phyloP scores from a whole-genome alignment of 2,888 invertebrate genomes.

The Euzophera pinguis region DNA sequence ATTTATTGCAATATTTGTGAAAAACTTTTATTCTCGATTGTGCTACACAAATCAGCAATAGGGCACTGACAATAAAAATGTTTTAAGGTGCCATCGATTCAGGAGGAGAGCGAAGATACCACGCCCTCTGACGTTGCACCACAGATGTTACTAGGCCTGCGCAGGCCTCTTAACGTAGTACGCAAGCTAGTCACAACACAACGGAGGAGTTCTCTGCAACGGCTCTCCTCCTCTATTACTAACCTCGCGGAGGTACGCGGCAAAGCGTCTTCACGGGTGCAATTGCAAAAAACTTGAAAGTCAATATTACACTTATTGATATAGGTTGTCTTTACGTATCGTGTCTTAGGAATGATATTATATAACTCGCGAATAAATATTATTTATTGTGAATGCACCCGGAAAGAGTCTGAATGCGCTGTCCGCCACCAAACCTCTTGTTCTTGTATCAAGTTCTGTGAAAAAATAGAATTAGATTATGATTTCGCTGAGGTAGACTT shows the following conservation, averaged over 20 bases:
- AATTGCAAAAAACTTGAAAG: background rate
- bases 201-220: conserved; percentile 70
- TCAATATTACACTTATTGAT: background rate
- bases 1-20: background rate
- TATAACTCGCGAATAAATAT: background rate
- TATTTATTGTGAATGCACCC: conserved; percentile 59
- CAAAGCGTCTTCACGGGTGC: conserved; percentile 31
- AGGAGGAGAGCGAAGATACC: conserved; percentile 60
- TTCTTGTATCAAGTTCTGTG: conserved; percentile 39
- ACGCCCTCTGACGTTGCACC: conserved; percentile 50
- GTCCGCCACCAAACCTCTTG: conserved; percentile 55
- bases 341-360: background rate
- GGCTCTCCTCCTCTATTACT: conserved; percentile 72
- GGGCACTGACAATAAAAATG: conserved; percentile 38
- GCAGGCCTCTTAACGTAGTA: conserved; percentile 70
- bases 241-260: conserved; percentile 75
- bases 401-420: conserved; percentile 41
- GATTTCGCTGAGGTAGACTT: conserved; percentile 50
- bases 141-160: conserved; percentile 63
- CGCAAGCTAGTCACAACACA: conserved; percentile 75
- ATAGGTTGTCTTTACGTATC: background rate
- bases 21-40: background rate
- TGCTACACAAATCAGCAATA: conserved; percentile 26
- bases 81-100: conserved; percentile 67
- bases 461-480: conserved; percentile 38